These are phyloP conservation scores for Leucopsar rothschildi DNA, from an alignment of 2,113 vertebrate genomes.

Conservation along the genomic window DNA sequence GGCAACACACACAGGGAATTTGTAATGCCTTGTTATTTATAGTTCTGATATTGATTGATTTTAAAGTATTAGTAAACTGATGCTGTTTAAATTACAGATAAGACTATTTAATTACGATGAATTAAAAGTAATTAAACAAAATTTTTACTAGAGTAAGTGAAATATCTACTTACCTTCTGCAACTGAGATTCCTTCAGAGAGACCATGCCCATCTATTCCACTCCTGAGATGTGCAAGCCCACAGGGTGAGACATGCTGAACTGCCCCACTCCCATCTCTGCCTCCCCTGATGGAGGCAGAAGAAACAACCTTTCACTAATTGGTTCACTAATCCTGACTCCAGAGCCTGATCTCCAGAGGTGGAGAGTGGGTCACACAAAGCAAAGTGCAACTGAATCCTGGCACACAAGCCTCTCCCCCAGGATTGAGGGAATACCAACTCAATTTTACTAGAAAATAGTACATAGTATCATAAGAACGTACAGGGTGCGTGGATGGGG, in stretches of 20 bases:
- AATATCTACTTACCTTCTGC: slow-evolving; percentile 32
- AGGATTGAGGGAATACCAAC: neutral
- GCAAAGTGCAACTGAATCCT: fast-evolving
- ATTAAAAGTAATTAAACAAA: neutral
- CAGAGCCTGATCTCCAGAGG: neutral
- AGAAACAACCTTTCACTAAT: neutral
- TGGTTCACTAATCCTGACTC: neutral
- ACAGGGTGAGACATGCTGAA: neutral
- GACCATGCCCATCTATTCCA: neutral
- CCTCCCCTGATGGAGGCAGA: neutral
- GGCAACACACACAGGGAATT: neutral
- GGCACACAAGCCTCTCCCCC: neutral
- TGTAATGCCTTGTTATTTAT: neutral
- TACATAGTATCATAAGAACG: fast-evolving
- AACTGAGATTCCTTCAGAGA: neutral
- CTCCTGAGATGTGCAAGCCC: neutral
- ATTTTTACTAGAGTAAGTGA: neutral
- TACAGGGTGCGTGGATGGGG: neutral
- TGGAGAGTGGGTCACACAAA: neutral
- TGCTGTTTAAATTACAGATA: neutral
- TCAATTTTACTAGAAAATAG: neutral
- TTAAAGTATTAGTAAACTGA: neutral
- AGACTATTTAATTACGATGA: neutral
- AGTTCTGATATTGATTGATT: neutral
- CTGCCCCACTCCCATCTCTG: neutral